Evolutionary conservation across 2,113 vertebrate genomes (phyloP), one percentile per base, ranked within the genome.

Genomic region (Psilopsiagon aurifrons): DNA sequence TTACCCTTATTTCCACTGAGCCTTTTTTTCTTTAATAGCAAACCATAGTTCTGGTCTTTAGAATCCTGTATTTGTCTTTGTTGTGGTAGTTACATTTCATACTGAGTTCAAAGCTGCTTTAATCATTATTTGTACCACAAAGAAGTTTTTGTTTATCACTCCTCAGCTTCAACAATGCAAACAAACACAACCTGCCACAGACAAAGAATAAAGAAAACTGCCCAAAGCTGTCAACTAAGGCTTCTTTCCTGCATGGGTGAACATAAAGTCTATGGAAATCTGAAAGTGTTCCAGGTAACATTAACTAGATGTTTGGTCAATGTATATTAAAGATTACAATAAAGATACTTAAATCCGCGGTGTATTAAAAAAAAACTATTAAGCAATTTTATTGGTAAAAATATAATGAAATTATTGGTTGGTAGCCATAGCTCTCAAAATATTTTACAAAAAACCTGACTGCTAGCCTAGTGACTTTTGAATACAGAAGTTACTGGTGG

Each of bases 81-180:
- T 88, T 91, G 88, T 66, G 67, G 93, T 86, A 90, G 86, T 89
- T 85, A 28, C 4, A 27, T 93, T 97, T 91, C 95, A 91, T 46
- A 96, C n/a, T 3, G 18, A 95, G 80, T 83, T 94, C 84, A 89
- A 83, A 90, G 93, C 89, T 91, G 37, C 91, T 97, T 96, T 92
- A 92, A 95, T 94, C 88, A 74, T 93, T 88, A 95, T 92, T 96
- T 97, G 91, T 91, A 94, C 92, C 94, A 97, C 93, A 96, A 97
- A 96, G 87, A 94, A 95, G 71, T 91, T 94, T 93, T 90, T 95
- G 80, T 97, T 98, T 97, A 97, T 88, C 73, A 64, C 74, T 55
- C 37, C 43, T 95, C 67, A 83, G 77, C 77, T 96, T 95, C 55
- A 27, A 94, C 9, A 70, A 94, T 71, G 75, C 83, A 96, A 97